A percentile compares a stretch with the other conserved stretches of the same genome.
Conservation (phyloP, 2,888 invertebrate species). For the Empis livida region DNA sequence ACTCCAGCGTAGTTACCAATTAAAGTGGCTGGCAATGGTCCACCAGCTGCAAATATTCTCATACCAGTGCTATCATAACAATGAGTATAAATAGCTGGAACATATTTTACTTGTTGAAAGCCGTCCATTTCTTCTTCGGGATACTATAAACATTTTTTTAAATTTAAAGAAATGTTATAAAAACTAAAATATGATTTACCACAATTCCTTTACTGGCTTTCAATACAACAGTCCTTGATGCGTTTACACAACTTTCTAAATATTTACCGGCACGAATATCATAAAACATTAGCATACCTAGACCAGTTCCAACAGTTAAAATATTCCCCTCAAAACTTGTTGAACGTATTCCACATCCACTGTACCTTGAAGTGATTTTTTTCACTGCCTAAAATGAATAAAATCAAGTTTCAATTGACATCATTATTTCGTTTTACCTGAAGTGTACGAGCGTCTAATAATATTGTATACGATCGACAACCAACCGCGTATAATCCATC, state of each 20-base stretch:
- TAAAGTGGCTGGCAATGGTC: slow-evolving; percentile 80
- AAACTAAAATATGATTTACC: slow-evolving; percentile 38
- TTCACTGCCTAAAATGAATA: slow-evolving; percentile 43
- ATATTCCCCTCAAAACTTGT: slow-evolving; percentile 82
- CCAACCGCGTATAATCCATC: slow-evolving; percentile 87
- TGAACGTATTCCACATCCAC: slow-evolving; percentile 84
- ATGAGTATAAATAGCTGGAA: slow-evolving; percentile 91
- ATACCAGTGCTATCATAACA: slow-evolving; percentile 90
- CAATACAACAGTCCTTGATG: slow-evolving; percentile 72
- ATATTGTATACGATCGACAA: slow-evolving; percentile 80
- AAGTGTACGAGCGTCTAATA: slow-evolving; percentile 78
- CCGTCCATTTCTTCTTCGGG: slow-evolving; percentile 77
- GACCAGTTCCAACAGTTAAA: slow-evolving; percentile 85
- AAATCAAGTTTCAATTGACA: neutral
- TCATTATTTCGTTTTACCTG: slow-evolving; percentile 38
- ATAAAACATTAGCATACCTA: slow-evolving; percentile 86
- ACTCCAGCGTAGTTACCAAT: slow-evolving; percentile 91
- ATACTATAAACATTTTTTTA: slow-evolving; percentile 43
- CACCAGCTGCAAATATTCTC: slow-evolving; percentile 86
- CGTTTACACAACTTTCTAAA: slow-evolving; percentile 79
- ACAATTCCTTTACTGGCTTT: slow-evolving; percentile 83
- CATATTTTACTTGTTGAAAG: slow-evolving; percentile 73
- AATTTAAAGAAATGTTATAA: neutral
- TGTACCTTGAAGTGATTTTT: slow-evolving; percentile 73
- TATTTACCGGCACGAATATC: slow-evolving; percentile 86